phyloP scores from a whole-genome alignment of 2,888 invertebrate species.

The Nineta flava region DNA sequence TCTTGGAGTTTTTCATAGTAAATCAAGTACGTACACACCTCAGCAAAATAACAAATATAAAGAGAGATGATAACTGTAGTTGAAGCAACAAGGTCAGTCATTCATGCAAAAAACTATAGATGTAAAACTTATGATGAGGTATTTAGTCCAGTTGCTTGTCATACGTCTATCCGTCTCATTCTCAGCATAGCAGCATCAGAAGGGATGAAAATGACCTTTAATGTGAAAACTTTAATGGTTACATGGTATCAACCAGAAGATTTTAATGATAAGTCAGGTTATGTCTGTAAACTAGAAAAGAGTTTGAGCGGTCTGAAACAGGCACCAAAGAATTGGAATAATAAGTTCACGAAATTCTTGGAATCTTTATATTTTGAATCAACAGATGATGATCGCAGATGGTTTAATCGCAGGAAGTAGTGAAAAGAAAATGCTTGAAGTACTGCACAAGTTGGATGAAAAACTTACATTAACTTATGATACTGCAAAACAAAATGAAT shows the following conservation, averaged over 20 bases:
- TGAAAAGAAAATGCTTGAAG: constrained; percentile 10
- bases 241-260: constrained; percentile 17
- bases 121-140: not conserved
- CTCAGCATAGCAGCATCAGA: constrained; percentile 14
- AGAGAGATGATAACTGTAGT: too few relatives aligned
- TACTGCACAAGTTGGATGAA: constrained; percentile 9
- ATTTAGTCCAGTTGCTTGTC: not conserved
- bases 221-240: constrained; percentile 10
- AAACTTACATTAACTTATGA: constrained; percentile 13
- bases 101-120: too few relatives aligned
- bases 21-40: too few relatives aligned
- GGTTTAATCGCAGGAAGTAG: constrained; percentile 14
- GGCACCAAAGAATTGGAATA: constrained; percentile 17
- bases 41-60: too few relatives aligned
- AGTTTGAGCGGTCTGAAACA: constrained; percentile 19
- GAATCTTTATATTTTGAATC: constrained; percentile 12
- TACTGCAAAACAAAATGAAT: not conserved
- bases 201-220: constrained; percentile 10
- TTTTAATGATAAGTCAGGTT: constrained; percentile 7
- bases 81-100: too few relatives aligned
- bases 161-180: constrained; percentile 7
- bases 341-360: constrained; percentile 14
- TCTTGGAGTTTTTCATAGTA: too few relatives aligned
- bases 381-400: constrained; percentile 17
- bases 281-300: constrained; percentile 12